phyloP scores from a whole-genome alignment of 1,140 invertebrate genomes.

The Drosophila sulfurigaster region DNA sequence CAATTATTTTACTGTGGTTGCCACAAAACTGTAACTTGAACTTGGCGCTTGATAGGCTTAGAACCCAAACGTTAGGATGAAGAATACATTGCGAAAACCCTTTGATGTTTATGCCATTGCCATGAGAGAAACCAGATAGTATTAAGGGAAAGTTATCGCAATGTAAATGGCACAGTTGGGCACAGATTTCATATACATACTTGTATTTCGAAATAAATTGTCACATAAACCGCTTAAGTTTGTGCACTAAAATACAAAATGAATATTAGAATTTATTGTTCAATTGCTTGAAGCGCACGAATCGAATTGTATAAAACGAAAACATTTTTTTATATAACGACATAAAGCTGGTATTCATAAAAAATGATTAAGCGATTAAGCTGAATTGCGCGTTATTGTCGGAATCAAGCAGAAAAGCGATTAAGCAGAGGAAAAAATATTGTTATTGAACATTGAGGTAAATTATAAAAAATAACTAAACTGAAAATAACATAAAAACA shows the following conservation, averaged over 20 bases:
- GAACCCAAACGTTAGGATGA: conserved; percentile 1
- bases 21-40: conserved; percentile 23
- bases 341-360: too few relatives aligned
- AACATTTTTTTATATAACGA: too few relatives aligned
- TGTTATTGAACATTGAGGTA: too few relatives aligned
- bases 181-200: background rate
- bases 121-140: background rate
- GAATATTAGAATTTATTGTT: background rate
- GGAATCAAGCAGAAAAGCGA: too few relatives aligned
- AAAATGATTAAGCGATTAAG: too few relatives aligned
- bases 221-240: conserved; percentile 9
- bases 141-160: conserved; percentile 14
- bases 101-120: conserved; percentile 30
- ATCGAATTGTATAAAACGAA: too few relatives aligned
- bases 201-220: background rate
- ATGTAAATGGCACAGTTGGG: background rate
- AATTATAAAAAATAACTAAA: too few relatives aligned
- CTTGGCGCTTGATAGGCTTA: conserved; percentile 7
- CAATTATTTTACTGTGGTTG: conserved; percentile 35
- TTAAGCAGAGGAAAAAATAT: too few relatives aligned
- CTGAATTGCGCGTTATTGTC: too few relatives aligned
- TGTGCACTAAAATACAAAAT: background rate
- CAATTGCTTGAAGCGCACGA: too few relatives aligned
- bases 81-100: conserved; percentile 11
- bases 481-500: too few relatives aligned